A percentile compares a stretch with the other conserved stretches of the same genome.
Conservation (phyloP, 2,797 vertebrate genomes). For the Eremophila alpestris region DNA sequence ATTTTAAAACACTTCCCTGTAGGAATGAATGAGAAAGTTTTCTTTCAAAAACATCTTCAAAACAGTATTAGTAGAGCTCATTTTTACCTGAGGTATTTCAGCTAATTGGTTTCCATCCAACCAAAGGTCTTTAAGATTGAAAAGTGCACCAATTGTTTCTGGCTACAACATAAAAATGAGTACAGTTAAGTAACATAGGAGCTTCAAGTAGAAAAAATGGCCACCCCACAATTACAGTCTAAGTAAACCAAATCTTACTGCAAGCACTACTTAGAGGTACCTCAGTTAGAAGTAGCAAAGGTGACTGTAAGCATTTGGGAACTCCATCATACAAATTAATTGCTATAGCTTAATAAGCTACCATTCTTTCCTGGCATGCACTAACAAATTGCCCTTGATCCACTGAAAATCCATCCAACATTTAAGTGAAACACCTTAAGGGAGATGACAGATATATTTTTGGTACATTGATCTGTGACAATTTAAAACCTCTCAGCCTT, state of each 20-base stretch:
- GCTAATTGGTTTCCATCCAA: constrained; percentile 95
- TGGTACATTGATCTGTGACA: not conserved
- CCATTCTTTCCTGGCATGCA: not conserved
- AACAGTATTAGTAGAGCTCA: not conserved
- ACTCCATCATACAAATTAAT: not conserved
- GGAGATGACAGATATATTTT: not conserved
- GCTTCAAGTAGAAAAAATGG: not conserved
- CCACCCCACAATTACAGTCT: not conserved
- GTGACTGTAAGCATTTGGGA: not conserved
- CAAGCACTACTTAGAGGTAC: not conserved
- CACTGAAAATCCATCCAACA: not conserved
- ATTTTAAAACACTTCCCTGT: not conserved
- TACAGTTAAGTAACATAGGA: not conserved
- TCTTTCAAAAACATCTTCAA: not conserved
- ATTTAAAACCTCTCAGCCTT: not conserved
- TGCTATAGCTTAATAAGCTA: not conserved
- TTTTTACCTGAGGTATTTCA: constrained; percentile 90
- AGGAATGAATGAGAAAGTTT: not conserved
- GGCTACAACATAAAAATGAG: constrained; percentile 82
- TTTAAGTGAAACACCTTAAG: not conserved
- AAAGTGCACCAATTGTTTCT: constrained; percentile 93
- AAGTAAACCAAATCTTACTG: not conserved
- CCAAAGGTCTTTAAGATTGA: constrained; percentile 96
- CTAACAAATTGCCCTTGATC: not conserved
- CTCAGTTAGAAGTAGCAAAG: not conserved